phyloP scores from a whole-genome alignment of 2,797 vertebrate species.

The Trematomus bernacchii region DNA sequence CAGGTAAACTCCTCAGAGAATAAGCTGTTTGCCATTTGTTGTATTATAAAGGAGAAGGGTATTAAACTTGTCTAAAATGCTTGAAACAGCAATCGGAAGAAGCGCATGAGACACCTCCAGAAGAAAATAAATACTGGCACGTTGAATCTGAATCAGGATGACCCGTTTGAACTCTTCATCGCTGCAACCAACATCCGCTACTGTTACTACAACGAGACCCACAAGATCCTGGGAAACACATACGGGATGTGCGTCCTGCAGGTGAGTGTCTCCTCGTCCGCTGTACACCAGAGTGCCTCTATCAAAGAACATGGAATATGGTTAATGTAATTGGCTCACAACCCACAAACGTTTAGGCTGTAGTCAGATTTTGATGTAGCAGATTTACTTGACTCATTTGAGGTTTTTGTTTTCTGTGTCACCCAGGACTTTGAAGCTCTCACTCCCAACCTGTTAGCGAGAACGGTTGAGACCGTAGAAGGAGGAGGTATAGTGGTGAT shows the following conservation, averaged over 20 bases:
- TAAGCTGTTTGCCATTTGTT: background rate
- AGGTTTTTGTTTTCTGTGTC: background rate
- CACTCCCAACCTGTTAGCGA: conserved; percentile 95
- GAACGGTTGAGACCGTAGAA: conserved; percentile 97
- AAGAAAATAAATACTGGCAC: conserved; percentile 97
- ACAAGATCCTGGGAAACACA: conserved; percentile 98
- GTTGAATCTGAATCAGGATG: conserved; percentile 93
- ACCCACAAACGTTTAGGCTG: background rate
- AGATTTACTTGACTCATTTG: background rate
- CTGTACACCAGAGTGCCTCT: background rate
- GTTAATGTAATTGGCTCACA: background rate
- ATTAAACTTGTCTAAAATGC: conserved; percentile 20
- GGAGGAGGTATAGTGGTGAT: conserved; percentile 95
- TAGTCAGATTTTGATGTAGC: background rate
- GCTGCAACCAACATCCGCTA: conserved; percentile 98
- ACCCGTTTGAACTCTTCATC: conserved; percentile 96
- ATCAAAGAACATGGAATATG: background rate
- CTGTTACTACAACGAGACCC: conserved; percentile 98
- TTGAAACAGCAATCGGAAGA: conserved; percentile 92
- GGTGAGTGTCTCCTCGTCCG: conserved; percentile 75
- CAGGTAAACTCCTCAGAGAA: conserved; percentile 78
- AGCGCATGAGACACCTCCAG: conserved; percentile 97
- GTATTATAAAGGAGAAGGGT: rapidly evolving
- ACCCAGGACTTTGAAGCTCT: conserved; percentile 96
- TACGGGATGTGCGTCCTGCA: conserved; percentile 98